A percentile compares a stretch with the other conserved stretches of the same genome.
phyloP scores from a whole-genome alignment of 2,888 invertebrate genomes.

The Aphidoletes aphidimyza region DNA sequence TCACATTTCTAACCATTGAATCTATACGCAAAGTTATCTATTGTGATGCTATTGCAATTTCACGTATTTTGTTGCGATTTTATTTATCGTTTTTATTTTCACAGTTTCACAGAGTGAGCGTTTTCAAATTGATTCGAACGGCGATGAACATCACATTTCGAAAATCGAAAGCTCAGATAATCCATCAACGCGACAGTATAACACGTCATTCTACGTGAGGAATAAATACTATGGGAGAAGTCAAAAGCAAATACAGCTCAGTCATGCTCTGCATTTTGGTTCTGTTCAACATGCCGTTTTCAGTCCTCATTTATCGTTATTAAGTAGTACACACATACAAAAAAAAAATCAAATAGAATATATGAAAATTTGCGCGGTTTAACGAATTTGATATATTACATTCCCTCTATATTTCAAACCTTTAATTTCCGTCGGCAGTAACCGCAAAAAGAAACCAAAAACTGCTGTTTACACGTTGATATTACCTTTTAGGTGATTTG shows the following conservation, averaged over 20 bases:
- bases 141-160: neutral
- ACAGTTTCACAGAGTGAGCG: too few relatives aligned
- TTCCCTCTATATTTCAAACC: neutral
- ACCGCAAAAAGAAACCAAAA: neutral
- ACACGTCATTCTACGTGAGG: slow-evolving; percentile 6
- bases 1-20: too few relatives aligned
- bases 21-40: too few relatives aligned
- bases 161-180: neutral
- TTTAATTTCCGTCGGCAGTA: neutral
- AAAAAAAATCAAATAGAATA: too few relatives aligned
- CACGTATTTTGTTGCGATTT: too few relatives aligned
- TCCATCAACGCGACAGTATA: slow-evolving; percentile 5
- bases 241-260: neutral
- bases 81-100: too few relatives aligned
- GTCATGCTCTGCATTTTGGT: neutral
- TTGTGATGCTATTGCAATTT: too few relatives aligned
- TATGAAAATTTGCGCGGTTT: slow-evolving; percentile 12
- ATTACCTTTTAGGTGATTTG: neutral
- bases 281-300: neutral
- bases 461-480: neutral
- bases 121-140: too few relatives aligned
- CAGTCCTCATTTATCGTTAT: neutral
- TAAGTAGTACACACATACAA: neutral
- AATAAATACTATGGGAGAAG: neutral
- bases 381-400: neutral